phyloP scores from a whole-genome alignment of 2,888 invertebrate genomes.

The Uropetala carovei region DNA sequence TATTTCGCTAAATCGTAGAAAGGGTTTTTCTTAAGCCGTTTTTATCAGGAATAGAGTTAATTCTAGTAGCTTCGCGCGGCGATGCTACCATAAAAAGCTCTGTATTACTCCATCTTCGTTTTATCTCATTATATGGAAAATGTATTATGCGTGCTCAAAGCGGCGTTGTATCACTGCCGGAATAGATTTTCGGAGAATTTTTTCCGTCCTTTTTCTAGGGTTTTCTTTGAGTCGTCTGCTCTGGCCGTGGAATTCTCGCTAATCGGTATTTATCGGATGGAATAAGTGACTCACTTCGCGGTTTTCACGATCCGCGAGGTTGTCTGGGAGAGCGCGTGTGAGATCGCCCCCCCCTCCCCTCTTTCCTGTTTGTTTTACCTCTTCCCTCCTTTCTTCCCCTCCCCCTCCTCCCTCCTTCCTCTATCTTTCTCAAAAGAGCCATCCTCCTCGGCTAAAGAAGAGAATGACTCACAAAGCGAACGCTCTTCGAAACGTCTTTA shows the following conservation, averaged over 20 bases:
- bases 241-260: neutral
- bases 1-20: too few species aligned
- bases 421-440: constrained; percentile 20
- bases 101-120: too few species aligned
- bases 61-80: too few species aligned
- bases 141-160: neutral
- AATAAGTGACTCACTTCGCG: constrained; percentile 45
- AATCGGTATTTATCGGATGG: neutral
- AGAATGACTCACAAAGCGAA: constrained; percentile 60
- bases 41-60: too few species aligned
- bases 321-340: neutral
- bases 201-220: neutral
- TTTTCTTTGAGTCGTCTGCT: neutral
- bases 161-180: neutral
- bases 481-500: constrained; percentile 56
- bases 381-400: neutral
- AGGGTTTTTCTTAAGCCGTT: too few species aligned
- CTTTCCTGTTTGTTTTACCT: constrained; percentile 43
- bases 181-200: neutral
- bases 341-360: too few species aligned
- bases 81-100: too few species aligned
- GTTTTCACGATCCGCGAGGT: constrained; percentile 32
- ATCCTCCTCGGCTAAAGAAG: constrained; percentile 43
- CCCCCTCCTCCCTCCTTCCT: neutral
- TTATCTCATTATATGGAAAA: neutral